phyloP scores from a whole-genome alignment of 2,888 invertebrate species.

The Ceramica pisi region DNA sequence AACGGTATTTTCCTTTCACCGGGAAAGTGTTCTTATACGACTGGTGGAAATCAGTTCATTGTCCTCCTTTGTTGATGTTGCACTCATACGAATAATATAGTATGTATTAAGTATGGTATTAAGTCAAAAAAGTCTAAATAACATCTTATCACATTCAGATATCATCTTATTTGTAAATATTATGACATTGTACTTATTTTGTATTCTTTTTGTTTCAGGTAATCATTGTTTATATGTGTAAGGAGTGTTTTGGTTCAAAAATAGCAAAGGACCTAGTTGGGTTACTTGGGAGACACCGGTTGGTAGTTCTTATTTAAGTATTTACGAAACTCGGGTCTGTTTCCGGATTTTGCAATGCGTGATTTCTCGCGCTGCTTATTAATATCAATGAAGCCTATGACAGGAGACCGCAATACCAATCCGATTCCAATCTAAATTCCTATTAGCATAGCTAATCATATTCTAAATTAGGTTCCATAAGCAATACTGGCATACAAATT shows the following conservation, averaged over 20 bases:
- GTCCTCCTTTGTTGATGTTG: constrained; percentile 52
- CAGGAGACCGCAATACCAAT: constrained; percentile 38
- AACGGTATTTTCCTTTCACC: constrained; percentile 23
- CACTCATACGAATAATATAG: too few species aligned
- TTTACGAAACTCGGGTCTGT: too few species aligned
- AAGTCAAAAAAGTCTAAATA: constrained; percentile 28
- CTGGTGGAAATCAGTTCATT: constrained; percentile 43
- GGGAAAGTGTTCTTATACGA: constrained; percentile 32
- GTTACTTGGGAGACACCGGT: constrained; percentile 22
- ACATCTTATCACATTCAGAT: constrained; percentile 43
- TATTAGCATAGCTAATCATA: constrained; percentile 67
- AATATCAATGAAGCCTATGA: constrained; percentile 35
- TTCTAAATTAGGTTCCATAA: constrained; percentile 53
- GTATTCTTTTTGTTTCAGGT: constrained; percentile 72
- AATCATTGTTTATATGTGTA: constrained; percentile 36
- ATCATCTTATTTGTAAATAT: constrained; percentile 30
- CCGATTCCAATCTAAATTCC: constrained; percentile 48
- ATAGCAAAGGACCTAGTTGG: constrained; percentile 23
- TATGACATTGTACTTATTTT: constrained; percentile 34
- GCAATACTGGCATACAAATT: constrained; percentile 68
- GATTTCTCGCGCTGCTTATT: constrained; percentile 19
- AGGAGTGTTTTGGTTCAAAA: background rate
- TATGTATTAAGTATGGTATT: constrained; percentile 51
- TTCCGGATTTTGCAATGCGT: constrained; percentile 21
- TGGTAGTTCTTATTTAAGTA: constrained; percentile 38